A percentile compares a stretch with the other conserved stretches of the same genome.
phyloP scores from a whole-genome alignment of 2,888 invertebrate species.

The Heliconius hortense region DNA sequence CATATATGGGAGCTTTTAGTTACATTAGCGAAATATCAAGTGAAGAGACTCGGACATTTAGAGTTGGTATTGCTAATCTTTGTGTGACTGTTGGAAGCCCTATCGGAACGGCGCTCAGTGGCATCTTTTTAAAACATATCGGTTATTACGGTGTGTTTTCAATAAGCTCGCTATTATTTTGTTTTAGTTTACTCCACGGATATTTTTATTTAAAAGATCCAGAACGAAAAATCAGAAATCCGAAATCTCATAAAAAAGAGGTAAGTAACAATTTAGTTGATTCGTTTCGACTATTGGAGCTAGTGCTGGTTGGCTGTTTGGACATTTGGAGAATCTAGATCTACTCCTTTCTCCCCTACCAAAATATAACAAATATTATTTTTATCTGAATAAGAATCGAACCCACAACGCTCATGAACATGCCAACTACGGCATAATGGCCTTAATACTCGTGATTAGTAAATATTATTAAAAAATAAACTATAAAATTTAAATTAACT shows the following conservation, averaged over 20 bases:
- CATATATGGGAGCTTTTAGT: slow-evolving; percentile 81
- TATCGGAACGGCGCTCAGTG: slow-evolving; percentile 70
- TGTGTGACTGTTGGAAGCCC: slow-evolving; percentile 71
- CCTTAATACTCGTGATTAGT: neutral
- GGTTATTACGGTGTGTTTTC: slow-evolving; percentile 80
- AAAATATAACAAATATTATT: neutral
- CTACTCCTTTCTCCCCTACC: no score
- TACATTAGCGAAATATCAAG: slow-evolving; percentile 83
- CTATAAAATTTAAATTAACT: slow-evolving; percentile 46
- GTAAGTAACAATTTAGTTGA: slow-evolving; percentile 43
- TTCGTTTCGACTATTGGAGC: no score
- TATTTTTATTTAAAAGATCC: slow-evolving; percentile 68
- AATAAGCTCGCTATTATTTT: slow-evolving; percentile 65
- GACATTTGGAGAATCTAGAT: no score
- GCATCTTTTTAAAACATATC: slow-evolving; percentile 63
- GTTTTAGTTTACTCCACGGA: slow-evolving; percentile 71
- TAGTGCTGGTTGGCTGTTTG: no score
- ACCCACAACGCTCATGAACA: neutral
- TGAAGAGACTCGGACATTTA: slow-evolving; percentile 79
- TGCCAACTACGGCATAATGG: neutral
- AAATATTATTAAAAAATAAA: slow-evolving; percentile 11
- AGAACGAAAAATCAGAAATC: no score
- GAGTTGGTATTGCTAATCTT: slow-evolving; percentile 81
- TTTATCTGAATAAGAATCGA: neutral
- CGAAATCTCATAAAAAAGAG: slow-evolving; percentile 50